Evolutionary conservation across 2,113 vertebrate species (phyloP).

Genomic region (Gadus chalcogrammus): DNA sequence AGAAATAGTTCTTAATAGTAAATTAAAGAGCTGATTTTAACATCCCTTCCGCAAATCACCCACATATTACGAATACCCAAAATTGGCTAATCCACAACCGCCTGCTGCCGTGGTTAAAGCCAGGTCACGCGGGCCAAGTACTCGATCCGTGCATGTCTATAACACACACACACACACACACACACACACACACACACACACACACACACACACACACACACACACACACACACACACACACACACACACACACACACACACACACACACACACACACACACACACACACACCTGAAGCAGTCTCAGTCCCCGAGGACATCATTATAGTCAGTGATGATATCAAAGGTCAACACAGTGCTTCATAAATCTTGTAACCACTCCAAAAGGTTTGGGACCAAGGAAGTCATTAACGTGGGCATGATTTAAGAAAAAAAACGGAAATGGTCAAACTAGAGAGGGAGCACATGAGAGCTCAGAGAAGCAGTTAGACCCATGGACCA

Average conservation of each 20-base stretch:
- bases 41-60: too few species aligned
- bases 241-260: constrained; percentile 9
- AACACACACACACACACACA: constrained; percentile 1
- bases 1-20: too few species aligned
- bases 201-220: constrained; percentile 2
- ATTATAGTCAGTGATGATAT: constrained; percentile 34
- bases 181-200: background rate
- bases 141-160: too few species aligned
- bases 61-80: too few species aligned
- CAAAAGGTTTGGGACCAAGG: constrained; percentile 10
- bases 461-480: too few species aligned
- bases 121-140: too few species aligned
- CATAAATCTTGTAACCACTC: constrained; percentile 30
- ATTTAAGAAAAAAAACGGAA: background rate
- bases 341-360: constrained; percentile 30
- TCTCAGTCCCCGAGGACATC: constrained; percentile 23
- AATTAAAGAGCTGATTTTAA: too few species aligned
- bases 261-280: constrained; percentile 9
- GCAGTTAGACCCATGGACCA: too few species aligned
- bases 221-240: constrained; percentile 6
- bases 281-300: background rate
- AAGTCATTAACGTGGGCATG: constrained; percentile 25
- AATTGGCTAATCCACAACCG: too few species aligned
- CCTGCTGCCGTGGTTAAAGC: too few species aligned
- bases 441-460: too few species aligned